A percentile compares a stretch with the other conserved stretches of the same genome.
These are phyloP conservation scores for Drosophila putrida DNA, from an alignment of 2,888 invertebrate species.

Conservation along the genomic window DNA sequence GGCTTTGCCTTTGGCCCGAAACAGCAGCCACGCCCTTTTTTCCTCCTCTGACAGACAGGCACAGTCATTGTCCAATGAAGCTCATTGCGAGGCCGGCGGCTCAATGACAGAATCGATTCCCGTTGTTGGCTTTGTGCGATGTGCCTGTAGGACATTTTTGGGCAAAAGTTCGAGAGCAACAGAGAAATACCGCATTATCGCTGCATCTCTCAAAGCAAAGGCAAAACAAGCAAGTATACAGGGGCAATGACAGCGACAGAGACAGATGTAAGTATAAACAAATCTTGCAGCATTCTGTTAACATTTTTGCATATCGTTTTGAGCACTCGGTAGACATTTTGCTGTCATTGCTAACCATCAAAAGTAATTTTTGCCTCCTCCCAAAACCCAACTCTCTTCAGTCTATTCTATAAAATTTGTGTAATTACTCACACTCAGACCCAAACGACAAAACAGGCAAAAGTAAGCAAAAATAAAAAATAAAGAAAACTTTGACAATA, in stretches of 20 bases:
- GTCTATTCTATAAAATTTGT: slow-evolving; percentile 36
- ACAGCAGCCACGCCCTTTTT: slow-evolving; percentile 25
- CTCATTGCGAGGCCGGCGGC: slow-evolving; percentile 56
- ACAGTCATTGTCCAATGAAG: slow-evolving; percentile 40
- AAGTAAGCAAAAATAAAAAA: slow-evolving; percentile 13
- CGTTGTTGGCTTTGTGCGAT: slow-evolving; percentile 51
- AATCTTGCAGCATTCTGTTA: slow-evolving; percentile 36
- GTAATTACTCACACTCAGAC: slow-evolving; percentile 47
- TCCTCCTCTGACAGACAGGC: not conserved
- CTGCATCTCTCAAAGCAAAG: slow-evolving; percentile 48
- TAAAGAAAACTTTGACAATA: slow-evolving; percentile 55
- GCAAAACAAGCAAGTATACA: not conserved
- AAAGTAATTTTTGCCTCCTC: slow-evolving; percentile 34
- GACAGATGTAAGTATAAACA: slow-evolving; percentile 27
- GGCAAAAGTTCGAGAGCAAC: slow-evolving; percentile 40
- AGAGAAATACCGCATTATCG: slow-evolving; percentile 51
- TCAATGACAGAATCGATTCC: slow-evolving; percentile 64
- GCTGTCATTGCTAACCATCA: slow-evolving; percentile 25
- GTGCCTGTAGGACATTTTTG: slow-evolving; percentile 36
- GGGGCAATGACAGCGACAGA: not conserved
- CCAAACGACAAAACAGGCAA: slow-evolving; percentile 3
- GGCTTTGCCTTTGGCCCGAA: slow-evolving; percentile 68
- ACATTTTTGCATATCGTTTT: slow-evolving; percentile 40
- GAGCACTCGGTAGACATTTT: slow-evolving; percentile 18
- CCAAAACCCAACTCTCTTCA: not conserved